These are phyloP conservation scores for Atherix ibis DNA, from an alignment of 2,888 invertebrate species.

Conservation along the genomic window DNA sequence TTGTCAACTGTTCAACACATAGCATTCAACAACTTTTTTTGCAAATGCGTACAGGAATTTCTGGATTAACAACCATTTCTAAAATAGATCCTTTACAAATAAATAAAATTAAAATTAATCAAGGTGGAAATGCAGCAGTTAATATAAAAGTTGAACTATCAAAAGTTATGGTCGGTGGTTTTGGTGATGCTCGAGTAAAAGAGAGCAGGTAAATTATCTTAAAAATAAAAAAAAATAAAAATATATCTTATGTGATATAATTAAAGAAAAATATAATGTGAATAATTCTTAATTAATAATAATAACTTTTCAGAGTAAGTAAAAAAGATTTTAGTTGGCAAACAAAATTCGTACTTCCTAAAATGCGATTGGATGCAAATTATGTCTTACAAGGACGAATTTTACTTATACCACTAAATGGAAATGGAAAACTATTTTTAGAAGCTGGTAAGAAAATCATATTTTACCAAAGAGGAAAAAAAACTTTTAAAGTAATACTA, in stretches of 20 bases:
- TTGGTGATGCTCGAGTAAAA: constrained; percentile 46
- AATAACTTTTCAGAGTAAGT: constrained; percentile 39
- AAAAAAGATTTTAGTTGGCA: constrained; percentile 52
- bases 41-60: constrained; percentile 35
- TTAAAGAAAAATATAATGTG: not conserved
- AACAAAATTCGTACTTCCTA: constrained; percentile 48
- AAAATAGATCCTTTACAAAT: constrained; percentile 52
- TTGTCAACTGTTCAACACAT: constrained; percentile 48
- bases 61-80: constrained; percentile 35
- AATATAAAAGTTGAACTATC: constrained; percentile 56
- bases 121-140: constrained; percentile 53
- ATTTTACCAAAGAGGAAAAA: no score
- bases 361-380: constrained; percentile 50
- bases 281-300: constrained; percentile 1
- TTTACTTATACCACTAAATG: constrained; percentile 50
- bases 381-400: constrained; percentile 54
- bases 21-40: constrained; percentile 53
- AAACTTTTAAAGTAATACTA: not conserved
- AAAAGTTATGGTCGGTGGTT: constrained; percentile 50
- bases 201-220: constrained; percentile 42
- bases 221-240: no score
- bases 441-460: constrained; percentile 32
- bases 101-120: constrained; percentile 49
- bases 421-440: constrained; percentile 44
- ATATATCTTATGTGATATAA: no score